A percentile compares a stretch with the other conserved stretches of the same genome.
phyloP scores from a whole-genome alignment of 2,113 vertebrate genomes.

The Paramisgurnus dabryanus region DNA sequence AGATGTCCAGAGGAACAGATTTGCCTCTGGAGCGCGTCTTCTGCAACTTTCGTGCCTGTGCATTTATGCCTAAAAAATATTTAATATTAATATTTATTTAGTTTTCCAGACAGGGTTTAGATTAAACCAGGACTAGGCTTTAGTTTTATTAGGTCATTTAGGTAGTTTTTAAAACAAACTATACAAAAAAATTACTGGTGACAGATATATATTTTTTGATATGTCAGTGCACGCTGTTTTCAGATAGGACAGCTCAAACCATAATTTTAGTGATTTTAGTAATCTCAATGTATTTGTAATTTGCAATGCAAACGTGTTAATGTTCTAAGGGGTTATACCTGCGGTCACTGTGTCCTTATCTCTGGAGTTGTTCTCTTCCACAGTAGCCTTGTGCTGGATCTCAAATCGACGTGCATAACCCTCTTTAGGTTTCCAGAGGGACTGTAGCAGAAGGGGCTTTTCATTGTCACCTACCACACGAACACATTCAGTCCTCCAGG shows the following conservation, averaged over 20 bases:
- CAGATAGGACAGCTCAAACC: too few species aligned
- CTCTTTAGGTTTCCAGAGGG: constrained; percentile 81
- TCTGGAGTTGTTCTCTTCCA: constrained; percentile 74
- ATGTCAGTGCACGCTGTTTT: too few species aligned
- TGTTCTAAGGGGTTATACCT: constrained; percentile 60
- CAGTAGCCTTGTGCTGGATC: constrained; percentile 70
- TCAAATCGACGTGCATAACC: constrained; percentile 78
- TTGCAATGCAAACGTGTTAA: too few species aligned
- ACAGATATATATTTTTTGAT: too few species aligned
- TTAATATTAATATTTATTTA: neutral
- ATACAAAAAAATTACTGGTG: too few species aligned
- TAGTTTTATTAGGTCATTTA: too few species aligned
- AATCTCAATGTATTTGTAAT: too few species aligned
- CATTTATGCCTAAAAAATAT: constrained; percentile 73
- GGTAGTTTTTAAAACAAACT: too few species aligned
- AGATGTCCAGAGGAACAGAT: constrained; percentile 64
- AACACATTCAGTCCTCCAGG: constrained; percentile 77
- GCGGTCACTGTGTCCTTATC: constrained; percentile 81
- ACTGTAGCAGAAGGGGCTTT: constrained; percentile 79
- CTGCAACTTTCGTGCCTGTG: constrained; percentile 82
- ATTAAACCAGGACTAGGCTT: too few species aligned
- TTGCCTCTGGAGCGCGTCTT: constrained; percentile 77
- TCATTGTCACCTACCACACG: constrained; percentile 77
- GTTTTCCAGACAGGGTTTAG: too few species aligned
- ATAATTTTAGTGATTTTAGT: too few species aligned